Evolutionary conservation across 2,113 vertebrate genomes (phyloP).

Genomic region (Myotis yumanensis): DNA sequence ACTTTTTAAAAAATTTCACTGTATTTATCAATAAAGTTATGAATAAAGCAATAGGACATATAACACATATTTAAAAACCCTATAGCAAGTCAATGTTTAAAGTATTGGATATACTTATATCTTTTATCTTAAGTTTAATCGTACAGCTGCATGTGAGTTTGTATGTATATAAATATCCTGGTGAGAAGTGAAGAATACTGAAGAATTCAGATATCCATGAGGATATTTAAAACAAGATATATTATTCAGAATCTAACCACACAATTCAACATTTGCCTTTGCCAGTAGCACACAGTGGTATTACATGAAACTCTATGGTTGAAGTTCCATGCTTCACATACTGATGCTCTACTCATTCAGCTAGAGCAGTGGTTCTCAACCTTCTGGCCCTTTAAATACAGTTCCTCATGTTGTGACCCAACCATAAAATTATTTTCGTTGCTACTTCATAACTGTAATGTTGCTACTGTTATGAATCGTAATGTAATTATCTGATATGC

Average conservation of each 20-base stretch:
- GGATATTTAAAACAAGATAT: neutral
- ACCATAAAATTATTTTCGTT: no score
- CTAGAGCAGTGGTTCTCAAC: neutral
- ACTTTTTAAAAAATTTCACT: neutral
- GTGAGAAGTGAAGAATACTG: neutral
- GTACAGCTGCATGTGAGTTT: neutral
- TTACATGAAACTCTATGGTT: neutral
- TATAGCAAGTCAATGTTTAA: neutral
- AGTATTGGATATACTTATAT: neutral
- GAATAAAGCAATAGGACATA: neutral
- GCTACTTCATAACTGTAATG: no score
- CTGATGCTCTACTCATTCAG: neutral
- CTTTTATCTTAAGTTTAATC: slow-evolving; percentile 10
- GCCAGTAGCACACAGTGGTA: neutral
- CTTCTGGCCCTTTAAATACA: no score
- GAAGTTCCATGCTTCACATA: neutral
- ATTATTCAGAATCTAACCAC: neutral
- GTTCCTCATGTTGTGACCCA: no score
- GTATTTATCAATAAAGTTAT: neutral
- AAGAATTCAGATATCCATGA: neutral
- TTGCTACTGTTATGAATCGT: no score
- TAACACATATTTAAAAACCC: neutral
- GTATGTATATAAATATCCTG: neutral
- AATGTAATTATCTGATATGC: no score
- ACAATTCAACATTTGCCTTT: neutral